Percentiles rank a stretch among this genome's conserved stretches.
Evolutionary conservation across 2,113 vertebrate genomes (phyloP).

Genomic region (Salvator merianae): DNA sequence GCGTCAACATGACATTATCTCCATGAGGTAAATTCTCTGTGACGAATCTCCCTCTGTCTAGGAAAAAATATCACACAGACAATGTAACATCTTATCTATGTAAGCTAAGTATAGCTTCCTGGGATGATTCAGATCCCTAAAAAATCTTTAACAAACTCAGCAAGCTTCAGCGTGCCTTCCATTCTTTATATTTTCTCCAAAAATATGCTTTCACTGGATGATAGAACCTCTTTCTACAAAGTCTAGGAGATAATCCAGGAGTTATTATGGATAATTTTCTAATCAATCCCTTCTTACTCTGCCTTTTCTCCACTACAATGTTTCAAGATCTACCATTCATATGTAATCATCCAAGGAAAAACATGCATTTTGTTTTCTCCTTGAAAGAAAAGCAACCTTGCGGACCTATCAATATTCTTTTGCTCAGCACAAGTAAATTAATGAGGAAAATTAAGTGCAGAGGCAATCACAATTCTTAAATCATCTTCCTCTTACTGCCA

Average conservation of each 20-base stretch:
- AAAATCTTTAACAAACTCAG: neutral
- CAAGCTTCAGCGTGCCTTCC: conserved; percentile 24
- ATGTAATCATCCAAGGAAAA: conserved; percentile 64
- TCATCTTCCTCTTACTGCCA: conserved; percentile 40
- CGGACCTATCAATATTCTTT: conserved; percentile 49
- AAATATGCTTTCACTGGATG: conserved; percentile 22
- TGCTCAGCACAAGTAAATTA: conserved; percentile 55
- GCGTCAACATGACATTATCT: neutral
- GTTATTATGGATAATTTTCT: conserved; percentile 68
- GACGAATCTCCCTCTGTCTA: neutral
- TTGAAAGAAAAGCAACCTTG: conserved; percentile 57
- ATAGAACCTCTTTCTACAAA: conserved; percentile 50
- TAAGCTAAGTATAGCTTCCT: neutral
- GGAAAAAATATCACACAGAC: neutral
- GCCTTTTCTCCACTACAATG: conserved; percentile 55
- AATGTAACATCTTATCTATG: neutral
- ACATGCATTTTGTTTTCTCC: conserved; percentile 46
- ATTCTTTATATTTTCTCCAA: conserved; percentile 34
- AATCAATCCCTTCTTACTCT: conserved; percentile 66
- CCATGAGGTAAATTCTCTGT: neutral
- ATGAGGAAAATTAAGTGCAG: conserved; percentile 35
- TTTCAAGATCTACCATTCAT: conserved; percentile 49
- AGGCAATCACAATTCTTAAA: conserved; percentile 54
- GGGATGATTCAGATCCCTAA: neutral
- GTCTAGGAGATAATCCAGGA: conserved; percentile 59